Percentiles rank a stretch among this genome's conserved stretches.
Conservation (phyloP, 2,888 invertebrate species). For the Morpho deidamia region DNA sequence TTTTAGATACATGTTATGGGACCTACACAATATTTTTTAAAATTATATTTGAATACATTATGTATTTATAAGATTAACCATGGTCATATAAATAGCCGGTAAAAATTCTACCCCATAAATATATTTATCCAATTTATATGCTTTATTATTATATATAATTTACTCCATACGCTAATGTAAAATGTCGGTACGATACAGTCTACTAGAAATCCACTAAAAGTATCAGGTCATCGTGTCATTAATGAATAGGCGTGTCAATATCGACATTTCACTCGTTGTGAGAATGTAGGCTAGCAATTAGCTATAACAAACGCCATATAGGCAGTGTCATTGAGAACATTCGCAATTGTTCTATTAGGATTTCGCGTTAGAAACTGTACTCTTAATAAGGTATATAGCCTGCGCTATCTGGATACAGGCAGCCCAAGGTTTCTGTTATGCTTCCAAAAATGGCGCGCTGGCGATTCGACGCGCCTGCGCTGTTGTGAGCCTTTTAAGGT, state of each 20-base stretch:
- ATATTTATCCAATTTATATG: too few species aligned
- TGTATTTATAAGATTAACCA: too few species aligned
- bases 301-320: constrained; percentile 20
- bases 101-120: too few species aligned
- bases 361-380: constrained; percentile 29
- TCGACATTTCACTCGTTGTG: constrained; percentile 23
- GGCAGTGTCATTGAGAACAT: constrained; percentile 19
- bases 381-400: constrained; percentile 30
- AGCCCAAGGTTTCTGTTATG: constrained; percentile 42
- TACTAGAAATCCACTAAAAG: neutral
- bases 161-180: neutral
- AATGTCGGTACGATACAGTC: neutral
- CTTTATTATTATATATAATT: too few species aligned
- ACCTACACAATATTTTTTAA: too few species aligned
- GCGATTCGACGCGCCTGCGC: constrained; percentile 45
- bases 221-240: neutral
- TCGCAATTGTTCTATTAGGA: constrained; percentile 26
- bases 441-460: constrained; percentile 59
- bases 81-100: too few species aligned
- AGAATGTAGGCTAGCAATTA: constrained; percentile 23
- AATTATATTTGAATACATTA: too few species aligned
- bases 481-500: constrained; percentile 63
- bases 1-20: too few species aligned
- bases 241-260: constrained; percentile 2
- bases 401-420: constrained; percentile 35